Conservation (phyloP, 1,140 invertebrate species). For the Phenacoccus solenopsis region DNA sequence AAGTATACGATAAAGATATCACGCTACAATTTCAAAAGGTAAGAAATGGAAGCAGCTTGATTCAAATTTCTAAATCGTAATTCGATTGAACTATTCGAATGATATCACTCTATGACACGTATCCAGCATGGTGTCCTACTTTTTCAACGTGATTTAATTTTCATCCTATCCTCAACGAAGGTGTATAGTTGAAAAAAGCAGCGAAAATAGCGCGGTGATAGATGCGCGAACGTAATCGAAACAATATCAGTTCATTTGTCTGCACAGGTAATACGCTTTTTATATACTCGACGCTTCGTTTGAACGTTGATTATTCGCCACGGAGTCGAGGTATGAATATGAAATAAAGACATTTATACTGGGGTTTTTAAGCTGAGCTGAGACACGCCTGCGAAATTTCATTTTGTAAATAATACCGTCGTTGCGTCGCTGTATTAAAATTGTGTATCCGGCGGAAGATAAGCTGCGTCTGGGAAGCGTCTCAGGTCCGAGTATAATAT, state of each 20-base stretch:
- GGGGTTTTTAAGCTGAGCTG: neutral
- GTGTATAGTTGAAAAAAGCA: neutral
- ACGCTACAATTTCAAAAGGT: neutral
- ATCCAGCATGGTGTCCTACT: neutral
- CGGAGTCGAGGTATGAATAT: neutral
- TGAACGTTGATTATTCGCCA: neutral
- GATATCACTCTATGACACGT: neutral
- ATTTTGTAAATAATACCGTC: neutral
- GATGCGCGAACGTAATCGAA: neutral
- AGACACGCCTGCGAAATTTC: neutral
- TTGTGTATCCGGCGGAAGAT: neutral
- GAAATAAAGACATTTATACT: neutral
- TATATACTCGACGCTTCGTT: neutral
- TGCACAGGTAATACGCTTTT: neutral
- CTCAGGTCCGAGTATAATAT: slow-evolving; percentile 1
- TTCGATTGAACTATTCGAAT: neutral
- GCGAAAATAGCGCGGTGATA: no score
- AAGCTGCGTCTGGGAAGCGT: neutral
- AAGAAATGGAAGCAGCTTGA: neutral
- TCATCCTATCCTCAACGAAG: neutral
- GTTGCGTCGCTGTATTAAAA: neutral
- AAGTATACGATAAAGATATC: neutral
- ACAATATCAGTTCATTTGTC: slow-evolving; percentile 2
- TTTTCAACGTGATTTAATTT: neutral
- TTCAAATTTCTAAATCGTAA: neutral